Base-by-base conservation (phyloP, 2,888 invertebrate genomes). In the Kryphioiulus occultus region DNA sequence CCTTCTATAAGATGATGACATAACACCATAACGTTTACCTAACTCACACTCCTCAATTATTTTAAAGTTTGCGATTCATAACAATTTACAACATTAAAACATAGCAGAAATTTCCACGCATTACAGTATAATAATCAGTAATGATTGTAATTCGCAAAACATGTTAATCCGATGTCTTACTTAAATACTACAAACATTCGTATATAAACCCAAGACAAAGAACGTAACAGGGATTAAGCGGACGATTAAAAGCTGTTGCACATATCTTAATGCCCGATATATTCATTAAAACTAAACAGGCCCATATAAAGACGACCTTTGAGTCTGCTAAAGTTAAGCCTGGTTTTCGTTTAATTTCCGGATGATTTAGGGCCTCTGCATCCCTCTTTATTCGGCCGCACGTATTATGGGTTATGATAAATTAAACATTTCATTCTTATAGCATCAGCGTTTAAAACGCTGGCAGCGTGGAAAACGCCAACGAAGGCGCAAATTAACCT, bases 401-500 rank as follows among this genome's bases (percentile, higher is more conserved):
- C 22, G 22, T 17, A 17, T n/a, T 7, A 0, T 59, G 22, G 5
- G 53, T 17, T 53, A 53, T 53, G 53, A 59, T 59, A 59, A 59
- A 59, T 59, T 59, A 22, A 59, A 59, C 59, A 59, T 59, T 59
- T 59, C 22, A n/a, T 59, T 22, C 22, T 59, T 59, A 59, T n/a
- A n/a, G 59, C 59, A 59, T 59, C 59, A 22, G 59, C 59, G 59
- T 59, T 59, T 22, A 59, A 59, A 59, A 22, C 17, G 59, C 59
- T 22, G 22, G 59, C 22, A 59, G 59, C 59, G 59, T 59, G 59
- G n/a, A 59, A 59, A 22, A 59, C 22, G 22, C n/a, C n/a, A 59
- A 59, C 22, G 59, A 59, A 59, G n/a, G 59, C 59, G 59, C n/a
- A 22, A 59, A 59, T 59, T 59, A 59, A 59, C 59, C 59, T 59